These are phyloP conservation scores for Drosophila serrata DNA, from an alignment of 1,140 invertebrate species.

Conservation along the genomic window DNA sequence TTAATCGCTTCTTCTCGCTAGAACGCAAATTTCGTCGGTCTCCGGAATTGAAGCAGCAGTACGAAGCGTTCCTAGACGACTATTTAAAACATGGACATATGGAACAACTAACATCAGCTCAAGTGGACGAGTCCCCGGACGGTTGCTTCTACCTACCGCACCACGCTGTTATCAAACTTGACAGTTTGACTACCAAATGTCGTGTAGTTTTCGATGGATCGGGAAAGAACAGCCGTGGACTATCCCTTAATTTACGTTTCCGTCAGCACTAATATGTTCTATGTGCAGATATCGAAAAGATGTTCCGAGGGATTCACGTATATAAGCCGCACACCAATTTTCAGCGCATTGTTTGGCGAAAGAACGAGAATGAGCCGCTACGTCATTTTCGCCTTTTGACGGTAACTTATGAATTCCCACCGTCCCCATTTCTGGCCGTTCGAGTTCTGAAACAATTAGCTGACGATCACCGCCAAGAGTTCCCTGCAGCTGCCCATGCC, in stretches of 20 bases:
- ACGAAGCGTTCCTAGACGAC: too few species aligned
- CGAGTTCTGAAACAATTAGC: too few species aligned
- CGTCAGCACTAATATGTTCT: background rate
- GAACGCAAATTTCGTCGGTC: background rate
- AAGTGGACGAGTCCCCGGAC: too few species aligned
- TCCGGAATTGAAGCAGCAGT: too few species aligned
- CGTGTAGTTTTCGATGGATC: background rate
- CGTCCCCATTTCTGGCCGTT: too few species aligned
- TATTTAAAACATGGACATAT: too few species aligned
- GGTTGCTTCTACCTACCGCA: too few species aligned
- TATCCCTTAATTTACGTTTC: background rate
- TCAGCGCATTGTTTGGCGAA: background rate
- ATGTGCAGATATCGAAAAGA: background rate
- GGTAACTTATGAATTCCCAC: background rate
- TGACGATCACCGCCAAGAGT: too few species aligned
- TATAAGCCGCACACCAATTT: background rate
- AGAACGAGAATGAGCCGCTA: background rate
- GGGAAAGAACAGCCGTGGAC: background rate
- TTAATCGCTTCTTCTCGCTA: background rate
- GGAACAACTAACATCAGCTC: too few species aligned
- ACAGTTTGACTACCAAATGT: background rate
- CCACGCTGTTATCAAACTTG: background rate
- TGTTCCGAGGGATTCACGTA: background rate
- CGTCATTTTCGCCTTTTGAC: background rate
- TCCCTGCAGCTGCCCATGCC: too few species aligned